A percentile compares a stretch with the other conserved stretches of the same genome.
Conservation (phyloP, 2,797 vertebrate genomes). For the Microcaecilia unicolor region DNA sequence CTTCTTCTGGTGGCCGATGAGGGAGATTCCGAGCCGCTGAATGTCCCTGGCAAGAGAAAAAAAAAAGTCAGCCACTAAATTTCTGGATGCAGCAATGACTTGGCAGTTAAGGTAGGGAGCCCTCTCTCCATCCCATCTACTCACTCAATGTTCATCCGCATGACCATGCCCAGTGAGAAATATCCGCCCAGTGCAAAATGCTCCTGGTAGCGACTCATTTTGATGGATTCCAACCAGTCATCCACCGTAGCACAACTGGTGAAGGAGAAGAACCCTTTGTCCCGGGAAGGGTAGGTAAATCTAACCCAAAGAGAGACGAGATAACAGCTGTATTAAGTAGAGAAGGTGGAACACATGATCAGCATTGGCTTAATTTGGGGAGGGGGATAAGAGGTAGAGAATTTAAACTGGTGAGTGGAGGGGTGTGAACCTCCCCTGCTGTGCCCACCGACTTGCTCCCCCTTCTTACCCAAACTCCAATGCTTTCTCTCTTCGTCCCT, state of each 20-base stretch:
- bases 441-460: too few relatives aligned
- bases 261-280: slow-evolving; percentile 76
- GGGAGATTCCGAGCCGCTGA: slow-evolving; percentile 80
- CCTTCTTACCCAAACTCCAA: too few relatives aligned
- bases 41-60: slow-evolving; percentile 66
- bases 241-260: slow-evolving; percentile 76
- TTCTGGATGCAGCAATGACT: too few relatives aligned
- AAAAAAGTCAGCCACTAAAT: too few relatives aligned
- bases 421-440: too few relatives aligned
- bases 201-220: slow-evolving; percentile 89
- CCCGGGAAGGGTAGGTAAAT: slow-evolving; percentile 72
- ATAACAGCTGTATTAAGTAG: background rate
- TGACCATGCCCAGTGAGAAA: slow-evolving; percentile 82
- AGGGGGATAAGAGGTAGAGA: too few relatives aligned
- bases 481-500: too few relatives aligned
- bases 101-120: too few relatives aligned
- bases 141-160: slow-evolving; percentile 86
- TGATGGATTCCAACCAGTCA: slow-evolving; percentile 94
- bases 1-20: slow-evolving; percentile 96
- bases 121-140: slow-evolving; percentile 9
- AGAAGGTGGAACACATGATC: accelerated
- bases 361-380: too few relatives aligned
- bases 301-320: slow-evolving; percentile 37
- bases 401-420: too few relatives aligned
- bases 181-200: slow-evolving; percentile 86